Base-by-base conservation (phyloP, 2,113 vertebrate genomes). In the Rhodinocichla rosea region DNA sequence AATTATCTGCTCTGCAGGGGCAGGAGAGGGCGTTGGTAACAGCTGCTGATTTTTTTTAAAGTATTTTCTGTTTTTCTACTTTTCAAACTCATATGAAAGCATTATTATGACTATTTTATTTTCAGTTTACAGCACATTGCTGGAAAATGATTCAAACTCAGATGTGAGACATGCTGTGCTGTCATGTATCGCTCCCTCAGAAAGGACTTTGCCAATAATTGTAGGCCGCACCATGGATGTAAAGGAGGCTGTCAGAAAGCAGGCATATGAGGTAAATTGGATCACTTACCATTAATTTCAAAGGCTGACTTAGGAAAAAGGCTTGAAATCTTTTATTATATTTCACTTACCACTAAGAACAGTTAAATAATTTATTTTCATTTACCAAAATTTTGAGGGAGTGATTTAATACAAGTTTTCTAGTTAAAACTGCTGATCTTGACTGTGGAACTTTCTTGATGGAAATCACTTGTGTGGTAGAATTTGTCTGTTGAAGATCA, bases 101-200 rank as follows among this genome's bases (percentile, higher is more conserved):
- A 16, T 75, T 32, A 14, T 55, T 64, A 15, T 57, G 35, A 35
- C 21, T 82, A 6, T 92, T 94, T 76, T 33, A 27, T 96, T 95
- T 98, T 83, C 77, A 99, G 99, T 99, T 7, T 99, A 99, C 93
- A 92, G 92, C 95, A 94, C 92, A 37, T 96, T 99, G 90, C 98
- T 99, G 93, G 99, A 99, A 96, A 99, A 99, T 63, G 99, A 99
- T 87, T 97, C 98, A 1, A 99, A 99, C 90, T 96, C 99, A 19
- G 99, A 99, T 88, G 99, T 99, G 92, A 98, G 99, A 32, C 98
- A 99, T 32, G 99, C 99, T 4, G 99, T 99, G 59, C 97, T 99
- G 53, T 99, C 99, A 2, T 99, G 99, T 97, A 99, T 99, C 35
- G 98, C 98, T 42, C 99, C 99, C 39, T 99, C 99, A 42, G 98